Conservation (phyloP, 2,888 invertebrate species). For the Troides helena region DNA sequence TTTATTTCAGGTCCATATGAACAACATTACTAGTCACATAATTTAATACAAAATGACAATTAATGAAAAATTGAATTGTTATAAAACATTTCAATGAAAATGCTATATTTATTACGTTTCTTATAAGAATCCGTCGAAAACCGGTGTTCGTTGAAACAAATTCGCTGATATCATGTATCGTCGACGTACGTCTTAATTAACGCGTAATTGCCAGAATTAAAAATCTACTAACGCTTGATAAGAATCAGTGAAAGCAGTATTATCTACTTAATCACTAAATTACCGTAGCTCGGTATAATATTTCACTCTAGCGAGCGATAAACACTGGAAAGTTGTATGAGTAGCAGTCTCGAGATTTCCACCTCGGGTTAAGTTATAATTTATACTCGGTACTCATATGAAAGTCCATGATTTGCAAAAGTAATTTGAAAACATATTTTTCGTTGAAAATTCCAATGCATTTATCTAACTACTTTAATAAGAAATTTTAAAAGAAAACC, state of each 20-base stretch:
- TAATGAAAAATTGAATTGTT: too few relatives aligned
- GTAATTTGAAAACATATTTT: neutral
- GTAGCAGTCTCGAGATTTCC: constrained; percentile 9
- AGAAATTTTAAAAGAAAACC: neutral
- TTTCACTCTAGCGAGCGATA: constrained; percentile 13
- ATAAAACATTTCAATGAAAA: too few relatives aligned
- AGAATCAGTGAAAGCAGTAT: constrained; percentile 19
- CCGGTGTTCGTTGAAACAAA: neutral
- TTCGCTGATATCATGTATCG: neutral
- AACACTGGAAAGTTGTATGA: constrained; percentile 26
- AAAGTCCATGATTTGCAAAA: constrained; percentile 9
- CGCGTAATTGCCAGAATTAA: neutral
- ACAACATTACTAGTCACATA: too few relatives aligned
- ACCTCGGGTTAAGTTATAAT: constrained; percentile 10
- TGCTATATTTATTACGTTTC: too few relatives aligned
- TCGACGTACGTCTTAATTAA: neutral
- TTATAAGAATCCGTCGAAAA: neutral
- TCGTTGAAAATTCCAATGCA: neutral
- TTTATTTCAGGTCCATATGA: too few relatives aligned
- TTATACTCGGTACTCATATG: constrained; percentile 6
- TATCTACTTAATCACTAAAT: constrained; percentile 23
- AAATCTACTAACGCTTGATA: constrained; percentile 10
- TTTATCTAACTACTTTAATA: neutral
- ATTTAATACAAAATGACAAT: too few relatives aligned
- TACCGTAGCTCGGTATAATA: constrained; percentile 11